These are phyloP conservation scores for Onthophagus taurus DNA, from an alignment of 1,140 invertebrate species.

Conservation along the genomic window DNA sequence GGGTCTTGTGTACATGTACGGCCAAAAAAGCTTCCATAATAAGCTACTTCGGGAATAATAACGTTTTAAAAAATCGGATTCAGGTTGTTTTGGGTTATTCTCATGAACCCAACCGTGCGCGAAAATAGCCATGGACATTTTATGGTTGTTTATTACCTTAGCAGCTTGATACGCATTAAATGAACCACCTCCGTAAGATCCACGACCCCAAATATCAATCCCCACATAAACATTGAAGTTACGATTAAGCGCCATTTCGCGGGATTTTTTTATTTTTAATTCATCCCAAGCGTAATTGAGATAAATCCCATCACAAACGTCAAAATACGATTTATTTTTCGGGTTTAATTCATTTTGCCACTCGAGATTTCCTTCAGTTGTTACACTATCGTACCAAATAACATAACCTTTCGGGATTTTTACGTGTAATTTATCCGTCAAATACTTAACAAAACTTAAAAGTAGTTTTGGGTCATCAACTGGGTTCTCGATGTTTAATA, in stretches of 20 bases:
- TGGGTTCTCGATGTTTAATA: conserved; percentile 90
- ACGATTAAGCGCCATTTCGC: conserved; percentile 41
- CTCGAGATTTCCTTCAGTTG: conserved; percentile 57
- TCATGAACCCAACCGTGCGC: conserved; percentile 90
- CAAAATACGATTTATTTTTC: conserved; percentile 79
- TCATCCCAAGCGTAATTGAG: conserved; percentile 90
- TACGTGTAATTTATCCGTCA: conserved; percentile 55
- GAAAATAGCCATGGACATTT: conserved; percentile 83
- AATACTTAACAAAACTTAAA: conserved; percentile 56
- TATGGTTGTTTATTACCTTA: conserved; percentile 50
- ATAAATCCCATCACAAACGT: conserved; percentile 85
- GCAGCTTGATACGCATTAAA: conserved; percentile 79
- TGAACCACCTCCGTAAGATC: conserved; percentile 75
- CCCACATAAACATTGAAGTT: conserved; percentile 79
- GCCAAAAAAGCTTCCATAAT: conserved; percentile 68
- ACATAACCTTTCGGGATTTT: conserved; percentile 53
- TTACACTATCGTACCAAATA: conserved; percentile 97
- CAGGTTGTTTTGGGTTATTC: conserved; percentile 24
- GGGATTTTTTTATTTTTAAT: conserved; percentile 46
- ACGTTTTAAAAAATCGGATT: conserved; percentile 37
- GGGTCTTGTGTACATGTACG: conserved; percentile 54
- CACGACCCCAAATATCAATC: conserved; percentile 91
- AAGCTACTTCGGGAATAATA: conserved; percentile 62
- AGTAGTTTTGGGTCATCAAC: conserved; percentile 46
- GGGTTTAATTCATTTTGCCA: conserved; percentile 93